phyloP scores from a whole-genome alignment of 2,113 vertebrate species.

The Apteryx mantelli region DNA sequence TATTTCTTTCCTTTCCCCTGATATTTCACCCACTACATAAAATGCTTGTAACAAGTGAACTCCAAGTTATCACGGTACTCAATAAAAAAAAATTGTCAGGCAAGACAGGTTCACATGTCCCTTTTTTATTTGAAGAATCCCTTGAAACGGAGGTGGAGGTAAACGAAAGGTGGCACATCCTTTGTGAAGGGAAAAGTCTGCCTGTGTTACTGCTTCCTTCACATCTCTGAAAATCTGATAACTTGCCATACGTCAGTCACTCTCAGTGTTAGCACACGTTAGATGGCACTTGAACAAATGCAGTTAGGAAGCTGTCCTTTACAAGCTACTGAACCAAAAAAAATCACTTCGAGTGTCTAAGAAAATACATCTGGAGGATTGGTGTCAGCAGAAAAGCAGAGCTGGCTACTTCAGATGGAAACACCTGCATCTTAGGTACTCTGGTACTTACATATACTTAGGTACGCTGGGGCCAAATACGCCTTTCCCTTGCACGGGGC shows the following conservation, averaged over 20 bases:
- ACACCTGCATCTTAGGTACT: not conserved
- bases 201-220: slow-evolving; percentile 47
- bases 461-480: not conserved
- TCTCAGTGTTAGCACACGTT: slow-evolving; percentile 17
- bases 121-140: slow-evolving; percentile 37
- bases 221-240: slow-evolving; percentile 64
- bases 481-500: not conserved
- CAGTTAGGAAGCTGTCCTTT: slow-evolving; percentile 50
- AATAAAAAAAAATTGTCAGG: slow-evolving; percentile 27
- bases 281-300: slow-evolving; percentile 56
- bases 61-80: slow-evolving; percentile 41
- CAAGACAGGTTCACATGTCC: slow-evolving; percentile 34
- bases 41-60: slow-evolving; percentile 43
- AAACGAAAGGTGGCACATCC: slow-evolving; percentile 60
- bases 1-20: slow-evolving; percentile 14
- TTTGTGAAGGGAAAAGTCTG: slow-evolving; percentile 51
- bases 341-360: not conserved
- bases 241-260: slow-evolving; percentile 41
- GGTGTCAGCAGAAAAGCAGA: not conserved
- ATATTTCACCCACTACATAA: slow-evolving; percentile 43
- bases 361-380: slow-evolving; percentile 35
- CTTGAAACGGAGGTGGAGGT: slow-evolving; percentile 53
- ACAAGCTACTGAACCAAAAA: slow-evolving; percentile 55
- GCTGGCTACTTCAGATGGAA: not conserved
- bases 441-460: not conserved